phyloP scores from a whole-genome alignment of 1,140 invertebrate genomes.

The Platyscapa corneri region DNA sequence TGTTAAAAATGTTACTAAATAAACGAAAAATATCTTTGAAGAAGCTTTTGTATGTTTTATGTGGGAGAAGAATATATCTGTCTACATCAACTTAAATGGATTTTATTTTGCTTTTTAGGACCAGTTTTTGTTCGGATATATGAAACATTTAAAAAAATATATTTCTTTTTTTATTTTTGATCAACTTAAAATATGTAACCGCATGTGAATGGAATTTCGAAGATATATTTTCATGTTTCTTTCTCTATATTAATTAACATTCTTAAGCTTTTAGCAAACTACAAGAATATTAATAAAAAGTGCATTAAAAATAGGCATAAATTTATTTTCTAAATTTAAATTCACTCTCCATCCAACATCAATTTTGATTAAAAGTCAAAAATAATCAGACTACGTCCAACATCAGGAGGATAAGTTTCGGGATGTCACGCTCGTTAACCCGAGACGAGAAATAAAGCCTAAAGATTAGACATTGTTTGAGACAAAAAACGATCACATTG shows the following conservation, averaged over 20 bases:
- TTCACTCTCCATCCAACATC: background rate
- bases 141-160: background rate
- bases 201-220: background rate
- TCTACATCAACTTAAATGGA: background rate
- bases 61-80: too few relatives aligned
- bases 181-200: background rate
- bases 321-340: background rate
- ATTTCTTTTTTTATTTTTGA: background rate
- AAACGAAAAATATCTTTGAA: too few relatives aligned
- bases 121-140: background rate
- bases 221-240: background rate
- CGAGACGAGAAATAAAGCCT: background rate
- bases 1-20: too few relatives aligned
- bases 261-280: conserved; percentile 6
- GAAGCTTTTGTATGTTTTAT: too few relatives aligned
- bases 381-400: background rate
- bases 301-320: background rate
- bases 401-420: background rate
- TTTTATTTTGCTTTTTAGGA: background rate
- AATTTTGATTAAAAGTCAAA: conserved; percentile 1
- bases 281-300: background rate
- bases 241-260: background rate
- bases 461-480: background rate
- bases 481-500: background rate
- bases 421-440: background rate